phyloP scores from a whole-genome alignment of 64 coral and sea anemone genomes.

The Dendrophyllia cribrosa region DNA sequence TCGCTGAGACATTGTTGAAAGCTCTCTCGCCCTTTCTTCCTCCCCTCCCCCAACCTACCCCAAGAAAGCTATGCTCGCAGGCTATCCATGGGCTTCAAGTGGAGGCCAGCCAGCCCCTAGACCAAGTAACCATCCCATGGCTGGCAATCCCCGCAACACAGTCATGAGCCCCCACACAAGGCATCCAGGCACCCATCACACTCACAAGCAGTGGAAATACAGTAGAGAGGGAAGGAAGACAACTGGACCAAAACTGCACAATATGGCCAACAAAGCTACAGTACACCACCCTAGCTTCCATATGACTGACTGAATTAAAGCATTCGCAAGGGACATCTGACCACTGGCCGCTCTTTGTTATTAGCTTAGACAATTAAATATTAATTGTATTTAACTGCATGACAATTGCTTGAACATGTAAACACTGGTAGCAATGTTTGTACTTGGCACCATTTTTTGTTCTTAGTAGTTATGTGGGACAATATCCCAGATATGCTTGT shows the following conservation, averaged over 20 bases:
- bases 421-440: conserved; percentile 13
- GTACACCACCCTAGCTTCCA: conserved; percentile 1
- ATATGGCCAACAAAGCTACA: not conserved
- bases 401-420: not conserved
- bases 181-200: not conserved
- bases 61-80: not conserved
- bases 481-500: conserved; percentile 25
- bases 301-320: not conserved
- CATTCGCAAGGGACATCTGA: not conserved
- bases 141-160: not conserved
- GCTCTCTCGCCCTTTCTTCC: too few relatives aligned
- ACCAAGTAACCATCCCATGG: not conserved
- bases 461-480: conserved; percentile 6
- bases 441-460: not conserved
- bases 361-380: not conserved
- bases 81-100: not conserved
- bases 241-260: conserved; percentile 7
- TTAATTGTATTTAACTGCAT: not conserved
- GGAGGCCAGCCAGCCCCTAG: not conserved
- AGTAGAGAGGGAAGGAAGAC: not conserved
- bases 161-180: not conserved
- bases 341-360: not conserved
- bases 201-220: not conserved
- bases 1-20: too few relatives aligned
- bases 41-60: too few relatives aligned